These are phyloP conservation scores for Amblyopsis hoosieri DNA, from an alignment of 2,797 vertebrate genomes.

Conservation along the genomic window DNA sequence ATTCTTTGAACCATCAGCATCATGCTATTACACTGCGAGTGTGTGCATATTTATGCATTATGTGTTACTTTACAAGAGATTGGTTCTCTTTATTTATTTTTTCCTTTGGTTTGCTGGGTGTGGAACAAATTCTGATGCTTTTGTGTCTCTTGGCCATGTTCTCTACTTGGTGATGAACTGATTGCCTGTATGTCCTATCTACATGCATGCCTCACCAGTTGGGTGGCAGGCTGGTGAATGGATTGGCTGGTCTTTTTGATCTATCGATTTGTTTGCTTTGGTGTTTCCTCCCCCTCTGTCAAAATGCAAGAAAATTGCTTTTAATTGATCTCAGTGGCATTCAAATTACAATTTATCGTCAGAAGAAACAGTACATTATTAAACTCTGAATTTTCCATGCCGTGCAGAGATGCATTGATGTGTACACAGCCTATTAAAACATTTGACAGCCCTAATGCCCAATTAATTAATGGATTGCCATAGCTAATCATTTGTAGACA, in stretches of 20 bases:
- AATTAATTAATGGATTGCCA: conserved; percentile 12
- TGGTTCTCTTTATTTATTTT: background rate
- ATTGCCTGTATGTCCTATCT: conserved; percentile 35
- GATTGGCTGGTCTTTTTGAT: conserved; percentile 5
- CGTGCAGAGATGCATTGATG: background rate
- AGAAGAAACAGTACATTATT: background rate
- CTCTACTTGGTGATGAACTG: conserved; percentile 38
- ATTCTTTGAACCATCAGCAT: no score
- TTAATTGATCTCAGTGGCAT: background rate
- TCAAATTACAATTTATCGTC: background rate
- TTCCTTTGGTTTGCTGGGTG: background rate
- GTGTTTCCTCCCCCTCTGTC: background rate
- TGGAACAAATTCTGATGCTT: background rate
- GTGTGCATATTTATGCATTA: no score
- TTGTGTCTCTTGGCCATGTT: conserved; percentile 36
- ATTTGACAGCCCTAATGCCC: conserved; percentile 10
- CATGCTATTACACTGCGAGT: no score
- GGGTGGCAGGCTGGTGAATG: conserved; percentile 25
- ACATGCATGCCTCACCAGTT: conserved; percentile 32
- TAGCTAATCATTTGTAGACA: conserved; percentile 14
- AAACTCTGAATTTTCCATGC: background rate
- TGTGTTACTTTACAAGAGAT: no score
- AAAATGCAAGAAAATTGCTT: background rate
- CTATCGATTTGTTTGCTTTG: conserved; percentile 4
- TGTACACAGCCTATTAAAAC: conserved; percentile 7